Evolutionary conservation across 2,888 invertebrate genomes (phyloP), one percentile per base, ranked within the genome.

Genomic region (Limenitis camilla): DNA sequence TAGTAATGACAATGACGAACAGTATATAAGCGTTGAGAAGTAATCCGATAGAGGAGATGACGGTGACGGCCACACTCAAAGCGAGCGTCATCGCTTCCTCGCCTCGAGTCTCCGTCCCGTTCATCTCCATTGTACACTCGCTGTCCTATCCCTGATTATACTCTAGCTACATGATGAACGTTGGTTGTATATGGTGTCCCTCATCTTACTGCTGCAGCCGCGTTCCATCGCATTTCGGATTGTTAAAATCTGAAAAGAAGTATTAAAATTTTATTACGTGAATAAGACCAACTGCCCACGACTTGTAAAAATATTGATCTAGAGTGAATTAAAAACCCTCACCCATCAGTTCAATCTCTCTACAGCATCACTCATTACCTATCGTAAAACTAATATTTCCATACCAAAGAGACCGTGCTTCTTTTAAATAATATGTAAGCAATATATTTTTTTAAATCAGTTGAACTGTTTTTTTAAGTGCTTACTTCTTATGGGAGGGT

Each of bases 21-120:
- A 94, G 81, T 69, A 94, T 91, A 75, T 93, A 94, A 45, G 89
- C 91, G 81, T 94, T 94, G 71, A 94, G 89, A 63, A 93, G 81
- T 61, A 94, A 86, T 65, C 94, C 94, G 65, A 92, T 78, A 63
- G 91, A 85, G 71, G 92, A 91, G 77, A 92, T 88, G 74, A 92
- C 88, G 80, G 91, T 90, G 73, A 93, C 89, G 68, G 91, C 89
- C 66, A 92, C 89, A 77, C 89, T 90, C 67, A 92, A 88, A 76
- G 89, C 89, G 81, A 92, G 87, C 75, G 90, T 86, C 85, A 90
- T 91, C 75, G 89, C 90, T 77, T 82, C 86, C 71, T 79, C 79
- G 68, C 72, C 74, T 62, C 74, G 76, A 65, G 72, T 65, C 55
- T 79, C 80, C 73, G 86, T 85, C 78, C 76, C 84, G 80, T 85